Evolutionary conservation across 2,888 invertebrate species (phyloP).

Genomic region (Trachelus iudaicus): DNA sequence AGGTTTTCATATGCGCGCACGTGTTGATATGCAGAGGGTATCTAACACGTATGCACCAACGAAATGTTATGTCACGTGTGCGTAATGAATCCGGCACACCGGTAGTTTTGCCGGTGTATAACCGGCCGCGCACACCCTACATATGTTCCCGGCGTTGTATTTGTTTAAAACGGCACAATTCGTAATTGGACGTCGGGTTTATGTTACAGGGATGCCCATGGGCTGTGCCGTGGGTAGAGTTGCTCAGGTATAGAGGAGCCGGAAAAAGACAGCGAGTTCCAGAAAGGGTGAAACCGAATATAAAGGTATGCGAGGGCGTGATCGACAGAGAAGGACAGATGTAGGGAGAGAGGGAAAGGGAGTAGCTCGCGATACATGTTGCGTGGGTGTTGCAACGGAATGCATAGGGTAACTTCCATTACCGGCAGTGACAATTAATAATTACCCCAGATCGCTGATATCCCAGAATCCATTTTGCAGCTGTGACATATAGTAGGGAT

Average conservation of each 20-base stretch:
- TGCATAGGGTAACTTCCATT: constrained; percentile 38
- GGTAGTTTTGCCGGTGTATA: neutral
- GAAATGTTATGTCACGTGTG: constrained; percentile 24
- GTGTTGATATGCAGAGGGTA: neutral
- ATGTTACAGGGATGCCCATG: neutral
- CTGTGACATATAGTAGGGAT: constrained; percentile 21
- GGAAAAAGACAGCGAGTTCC: neutral
- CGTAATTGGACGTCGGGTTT: neutral
- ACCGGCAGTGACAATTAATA: constrained; percentile 53
- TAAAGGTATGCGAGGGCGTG: neutral
- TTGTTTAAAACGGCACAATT: neutral
- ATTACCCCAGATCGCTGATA: constrained; percentile 53
- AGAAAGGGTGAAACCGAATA: neutral
- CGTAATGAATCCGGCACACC: constrained; percentile 37
- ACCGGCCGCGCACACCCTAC: neutral
- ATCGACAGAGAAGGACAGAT: neutral
- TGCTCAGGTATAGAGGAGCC: neutral
- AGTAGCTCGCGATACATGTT: neutral
- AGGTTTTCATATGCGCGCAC: neutral
- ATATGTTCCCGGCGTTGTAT: neutral
- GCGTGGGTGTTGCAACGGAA: neutral
- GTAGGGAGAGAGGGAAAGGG: neutral
- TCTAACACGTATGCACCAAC: neutral
- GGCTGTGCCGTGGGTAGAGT: neutral
- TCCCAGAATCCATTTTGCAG: constrained; percentile 42